Percentiles rank a stretch among this genome's conserved stretches.
Conservation (phyloP, 2,113 vertebrate species). For the Macaca nemestrina region DNA sequence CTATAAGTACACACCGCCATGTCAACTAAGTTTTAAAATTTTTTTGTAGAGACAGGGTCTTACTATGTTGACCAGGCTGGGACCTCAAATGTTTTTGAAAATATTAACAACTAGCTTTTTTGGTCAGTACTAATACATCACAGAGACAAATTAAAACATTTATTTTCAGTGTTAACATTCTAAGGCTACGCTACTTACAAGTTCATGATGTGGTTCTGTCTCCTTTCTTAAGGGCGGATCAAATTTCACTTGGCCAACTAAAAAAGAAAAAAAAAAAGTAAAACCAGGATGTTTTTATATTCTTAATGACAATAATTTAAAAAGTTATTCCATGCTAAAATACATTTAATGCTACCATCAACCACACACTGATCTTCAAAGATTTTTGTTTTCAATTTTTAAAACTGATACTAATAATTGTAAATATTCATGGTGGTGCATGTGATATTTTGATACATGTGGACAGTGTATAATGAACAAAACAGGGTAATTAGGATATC, state of each 20-base stretch:
- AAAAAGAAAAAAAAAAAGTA: conserved; percentile 73
- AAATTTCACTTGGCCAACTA: conserved; percentile 97
- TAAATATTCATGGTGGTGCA: background rate
- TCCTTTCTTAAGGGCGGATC: conserved; percentile 96
- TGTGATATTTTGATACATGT: background rate
- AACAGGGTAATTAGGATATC: background rate
- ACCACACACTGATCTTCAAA: background rate
- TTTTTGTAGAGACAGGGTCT: too few species aligned
- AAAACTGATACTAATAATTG: background rate
- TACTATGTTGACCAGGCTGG: too few species aligned
- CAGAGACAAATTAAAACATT: conserved; percentile 45
- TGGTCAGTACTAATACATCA: background rate
- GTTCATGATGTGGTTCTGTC: conserved; percentile 97
- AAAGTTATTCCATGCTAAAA: background rate
- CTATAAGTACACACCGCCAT: too few species aligned
- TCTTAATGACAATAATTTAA: conserved; percentile 27
- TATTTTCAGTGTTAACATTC: conserved; percentile 43
- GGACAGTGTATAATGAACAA: background rate
- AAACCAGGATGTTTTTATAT: conserved; percentile 23
- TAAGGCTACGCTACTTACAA: conserved; percentile 87
- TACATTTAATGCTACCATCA: conserved; percentile 24
- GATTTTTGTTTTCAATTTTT: background rate
- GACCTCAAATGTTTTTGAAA: conserved; percentile 40
- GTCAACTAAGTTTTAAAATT: too few species aligned
- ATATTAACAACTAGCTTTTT: conserved; percentile 48